Evolutionary conservation across 2,888 invertebrate genomes (phyloP).

Genomic region (Lampropteryx suffumata): DNA sequence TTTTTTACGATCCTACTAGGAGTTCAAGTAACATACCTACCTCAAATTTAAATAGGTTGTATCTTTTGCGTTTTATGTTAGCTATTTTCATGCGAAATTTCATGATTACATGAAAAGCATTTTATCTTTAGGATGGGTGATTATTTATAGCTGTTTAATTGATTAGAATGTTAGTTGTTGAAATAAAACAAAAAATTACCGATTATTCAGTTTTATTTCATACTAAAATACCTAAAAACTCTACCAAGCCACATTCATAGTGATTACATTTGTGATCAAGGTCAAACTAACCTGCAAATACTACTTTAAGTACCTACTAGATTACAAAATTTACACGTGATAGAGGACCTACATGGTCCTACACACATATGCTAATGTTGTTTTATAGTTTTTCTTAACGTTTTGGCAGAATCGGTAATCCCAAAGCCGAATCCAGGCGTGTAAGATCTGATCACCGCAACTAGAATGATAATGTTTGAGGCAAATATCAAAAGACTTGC

Average conservation of each 20-base stretch:
- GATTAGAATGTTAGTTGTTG: slow-evolving; percentile 55
- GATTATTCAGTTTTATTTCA: slow-evolving; percentile 20
- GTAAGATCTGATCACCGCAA: slow-evolving; percentile 78
- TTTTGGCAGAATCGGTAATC: slow-evolving; percentile 22
- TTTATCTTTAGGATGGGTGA: slow-evolving; percentile 51
- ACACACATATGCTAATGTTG: slow-evolving; percentile 10
- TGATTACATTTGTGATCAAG: too few species aligned
- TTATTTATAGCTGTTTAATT: slow-evolving; percentile 48
- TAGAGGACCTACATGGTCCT: slow-evolving; percentile 1
- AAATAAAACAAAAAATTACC: slow-evolving; percentile 56
- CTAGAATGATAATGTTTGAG: slow-evolving; percentile 88
- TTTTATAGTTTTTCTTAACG: slow-evolving; percentile 1
- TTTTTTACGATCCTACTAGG: slow-evolving; percentile 23
- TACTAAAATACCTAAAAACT: slow-evolving; percentile 19
- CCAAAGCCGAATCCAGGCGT: slow-evolving; percentile 62
- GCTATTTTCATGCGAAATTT: slow-evolving; percentile 7
- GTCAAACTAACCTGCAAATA: too few species aligned
- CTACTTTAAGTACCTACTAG: too few species aligned
- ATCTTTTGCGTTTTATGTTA: slow-evolving; percentile 17
- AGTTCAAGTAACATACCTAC: slow-evolving; percentile 25
- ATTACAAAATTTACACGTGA: too few species aligned
- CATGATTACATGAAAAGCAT: slow-evolving; percentile 43
- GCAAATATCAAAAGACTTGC: slow-evolving; percentile 92
- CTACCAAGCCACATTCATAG: too few species aligned
- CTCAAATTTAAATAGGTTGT: slow-evolving; percentile 22